Evolutionary conservation across 2,888 invertebrate genomes (phyloP).

Genomic region (Malthinus flaveolus): DNA sequence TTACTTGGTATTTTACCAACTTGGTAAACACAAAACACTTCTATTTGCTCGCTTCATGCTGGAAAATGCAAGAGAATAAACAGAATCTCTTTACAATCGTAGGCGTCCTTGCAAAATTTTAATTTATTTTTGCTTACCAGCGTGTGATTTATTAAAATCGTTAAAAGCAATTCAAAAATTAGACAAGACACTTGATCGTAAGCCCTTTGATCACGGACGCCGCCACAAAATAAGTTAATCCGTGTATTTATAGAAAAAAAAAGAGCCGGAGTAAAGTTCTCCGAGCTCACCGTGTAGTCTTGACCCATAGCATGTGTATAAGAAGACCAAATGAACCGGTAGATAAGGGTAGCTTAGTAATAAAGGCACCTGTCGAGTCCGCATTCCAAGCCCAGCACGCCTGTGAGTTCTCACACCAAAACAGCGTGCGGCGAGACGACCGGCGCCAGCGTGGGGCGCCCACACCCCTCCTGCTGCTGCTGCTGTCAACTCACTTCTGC

Average conservation of each 20-base stretch:
- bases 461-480: conserved; percentile 57
- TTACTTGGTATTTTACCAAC: too few relatives aligned
- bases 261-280: not conserved
- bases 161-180: not conserved
- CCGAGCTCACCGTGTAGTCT: not conserved
- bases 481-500: conserved; percentile 39
- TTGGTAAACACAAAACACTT: too few relatives aligned
- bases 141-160: not conserved
- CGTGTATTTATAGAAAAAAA: not conserved
- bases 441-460: conserved; percentile 60
- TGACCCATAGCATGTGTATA: conserved; percentile 16
- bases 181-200: not conserved
- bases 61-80: too few relatives aligned
- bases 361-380: conserved; percentile 43
- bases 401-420: conserved; percentile 58
- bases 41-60: too few relatives aligned
- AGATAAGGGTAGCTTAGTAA: conserved; percentile 34
- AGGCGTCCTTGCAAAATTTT: too few relatives aligned
- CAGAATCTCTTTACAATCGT: too few relatives aligned
- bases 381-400: conserved; percentile 59
- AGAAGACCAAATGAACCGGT: conserved; percentile 17
- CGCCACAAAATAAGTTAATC: not conserved
- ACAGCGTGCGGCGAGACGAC: conserved; percentile 56
- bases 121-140: not conserved
- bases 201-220: not conserved